phyloP scores from a whole-genome alignment of 30 jellyfish, hydroid and myxozoan genomes.

The Nemopilema nomurai region DNA sequence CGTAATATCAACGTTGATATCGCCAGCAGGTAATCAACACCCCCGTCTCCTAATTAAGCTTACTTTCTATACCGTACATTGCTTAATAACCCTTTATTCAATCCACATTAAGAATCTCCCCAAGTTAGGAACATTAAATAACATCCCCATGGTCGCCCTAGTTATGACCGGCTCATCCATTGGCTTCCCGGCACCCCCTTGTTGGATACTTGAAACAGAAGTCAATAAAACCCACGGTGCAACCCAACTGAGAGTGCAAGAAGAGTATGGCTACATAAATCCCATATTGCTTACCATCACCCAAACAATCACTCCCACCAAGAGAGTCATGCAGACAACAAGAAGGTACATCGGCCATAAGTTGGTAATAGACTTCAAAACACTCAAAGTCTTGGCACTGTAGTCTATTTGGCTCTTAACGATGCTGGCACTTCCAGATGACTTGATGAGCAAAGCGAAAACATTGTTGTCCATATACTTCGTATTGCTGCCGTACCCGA shows the following conservation, averaged over 20 bases:
- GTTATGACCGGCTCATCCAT: not conserved
- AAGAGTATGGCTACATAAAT: not conserved
- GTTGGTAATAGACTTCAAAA: conserved; percentile 37
- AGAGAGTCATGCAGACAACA: conserved; percentile 29
- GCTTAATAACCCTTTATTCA: too few relatives aligned
- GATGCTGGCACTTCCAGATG: conserved; percentile 71
- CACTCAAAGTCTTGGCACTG: conserved; percentile 40
- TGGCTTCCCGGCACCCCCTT: not conserved
- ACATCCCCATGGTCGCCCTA: too few relatives aligned
- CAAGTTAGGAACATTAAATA: too few relatives aligned
- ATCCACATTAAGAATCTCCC: too few relatives aligned
- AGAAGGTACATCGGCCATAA: conserved; percentile 74
- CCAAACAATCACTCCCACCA: conserved; percentile 63
- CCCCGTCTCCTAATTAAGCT: too few relatives aligned
- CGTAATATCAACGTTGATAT: too few relatives aligned
- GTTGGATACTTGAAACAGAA: not conserved
- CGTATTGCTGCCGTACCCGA: conserved; percentile 48
- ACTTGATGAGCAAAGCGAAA: conserved; percentile 40
- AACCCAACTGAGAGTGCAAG: not conserved
- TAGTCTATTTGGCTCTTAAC: conserved; percentile 42
- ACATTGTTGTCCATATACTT: conserved; percentile 45
- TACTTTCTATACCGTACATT: too few relatives aligned
- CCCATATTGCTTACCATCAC: conserved; percentile 28
- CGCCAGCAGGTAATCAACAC: too few relatives aligned
- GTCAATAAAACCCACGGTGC: not conserved